Evolutionary conservation across 1,140 invertebrate species (phyloP).

Genomic region (Anoplolepis gracilipes): DNA sequence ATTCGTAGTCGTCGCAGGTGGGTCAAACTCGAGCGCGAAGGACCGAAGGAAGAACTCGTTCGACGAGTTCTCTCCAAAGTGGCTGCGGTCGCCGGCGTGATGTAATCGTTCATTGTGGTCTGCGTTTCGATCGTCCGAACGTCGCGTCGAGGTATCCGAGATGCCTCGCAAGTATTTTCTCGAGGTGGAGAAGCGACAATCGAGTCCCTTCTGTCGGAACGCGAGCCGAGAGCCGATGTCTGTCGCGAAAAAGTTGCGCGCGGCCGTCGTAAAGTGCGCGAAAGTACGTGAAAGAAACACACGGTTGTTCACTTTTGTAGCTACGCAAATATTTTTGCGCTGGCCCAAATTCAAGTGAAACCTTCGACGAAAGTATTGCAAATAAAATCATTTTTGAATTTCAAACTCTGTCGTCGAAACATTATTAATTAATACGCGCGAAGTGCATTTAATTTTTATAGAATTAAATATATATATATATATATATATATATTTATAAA

Average conservation of each 20-base stretch:
- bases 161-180: constrained; percentile 53
- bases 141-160: constrained; percentile 29
- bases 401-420: background rate
- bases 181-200: constrained; percentile 37
- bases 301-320: constrained; percentile 27
- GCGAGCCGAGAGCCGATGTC: background rate
- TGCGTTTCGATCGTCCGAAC: constrained; percentile 66
- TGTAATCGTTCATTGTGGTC: constrained; percentile 74
- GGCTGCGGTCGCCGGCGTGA: constrained; percentile 68
- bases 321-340: constrained; percentile 42
- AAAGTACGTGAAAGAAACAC: constrained; percentile 29
- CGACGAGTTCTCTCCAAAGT: constrained; percentile 69
- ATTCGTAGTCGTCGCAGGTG: constrained; percentile 64
- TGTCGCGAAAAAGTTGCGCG: constrained; percentile 28
- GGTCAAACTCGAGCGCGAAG: constrained; percentile 60
- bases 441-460: background rate
- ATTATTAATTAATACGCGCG: background rate
- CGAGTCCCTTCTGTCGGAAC: constrained; percentile 24
- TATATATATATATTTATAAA: too few species aligned
- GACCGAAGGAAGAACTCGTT: constrained; percentile 65
- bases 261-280: constrained; percentile 12
- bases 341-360: constrained; percentile 17
- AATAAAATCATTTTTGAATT: constrained; percentile 2
- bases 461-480: background rate
- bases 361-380: background rate